Base-by-base conservation (phyloP, 1,140 invertebrate genomes). In the Brachionus rubens region DNA sequence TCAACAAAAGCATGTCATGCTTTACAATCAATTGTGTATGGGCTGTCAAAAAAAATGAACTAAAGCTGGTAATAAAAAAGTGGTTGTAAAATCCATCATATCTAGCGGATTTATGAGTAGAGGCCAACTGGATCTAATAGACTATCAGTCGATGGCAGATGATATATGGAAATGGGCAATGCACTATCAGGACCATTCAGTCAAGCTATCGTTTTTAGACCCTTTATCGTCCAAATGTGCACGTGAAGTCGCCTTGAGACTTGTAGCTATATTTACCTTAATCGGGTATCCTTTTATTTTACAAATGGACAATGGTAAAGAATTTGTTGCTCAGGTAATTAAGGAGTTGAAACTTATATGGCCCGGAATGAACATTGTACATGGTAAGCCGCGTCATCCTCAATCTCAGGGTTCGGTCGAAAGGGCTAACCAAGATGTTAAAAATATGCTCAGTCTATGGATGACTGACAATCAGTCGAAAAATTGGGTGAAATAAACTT, bases 101-200 rank as follows among this genome's bases (percentile, higher is more conserved):
- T 46, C 36, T 21, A 41, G 24, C 16, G 77, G 77, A 7, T 76
- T 79, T 33, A 67, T 50, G 40, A 75, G 68, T 30, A 41, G 78
- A 40, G 62, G 67, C 41, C 78, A 79, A 62, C 48, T 78, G 46
- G 77, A 79, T 40, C 41, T 79, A 6, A 79, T 79, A 26, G 77
- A 79, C 43, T 36, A 36, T 36, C 77, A 77, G 10, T 78, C 78
- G 30, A 21, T 21, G n/a, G 7, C 48, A 7, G 50, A 78, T 41
- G 28, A 75, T 7, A 46, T 46, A 7, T 85, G 75, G 75, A 84
- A 82, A 78, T 86, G 83, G 77, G 82, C 86, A 65, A 77, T 87
- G 46, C 79, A 84, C 14, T 87, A 87, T 78, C 83, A 86, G 80
- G 82, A 86, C 75, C 82, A 86, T 77, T 78, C 84, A 28, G 86